phyloP scores from a whole-genome alignment of 2,797 vertebrate genomes.

The Champsocephalus esox region DNA sequence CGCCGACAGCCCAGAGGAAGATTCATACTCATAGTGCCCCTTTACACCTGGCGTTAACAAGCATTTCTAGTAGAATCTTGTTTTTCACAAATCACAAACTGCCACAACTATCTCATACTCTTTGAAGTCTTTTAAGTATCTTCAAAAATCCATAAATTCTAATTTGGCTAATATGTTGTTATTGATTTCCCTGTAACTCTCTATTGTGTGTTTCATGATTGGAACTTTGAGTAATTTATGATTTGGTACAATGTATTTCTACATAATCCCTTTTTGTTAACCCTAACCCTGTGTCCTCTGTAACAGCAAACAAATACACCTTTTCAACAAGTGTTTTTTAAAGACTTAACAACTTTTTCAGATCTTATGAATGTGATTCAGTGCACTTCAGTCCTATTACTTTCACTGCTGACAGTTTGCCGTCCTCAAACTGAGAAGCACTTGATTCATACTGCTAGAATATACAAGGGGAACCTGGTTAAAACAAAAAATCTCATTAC shows the following conservation, averaged over 20 bases:
- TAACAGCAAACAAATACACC: not conserved
- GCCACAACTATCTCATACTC: not conserved
- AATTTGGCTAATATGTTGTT: not conserved
- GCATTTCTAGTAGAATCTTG: not conserved
- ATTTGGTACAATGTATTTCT: not conserved
- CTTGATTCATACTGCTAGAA: not conserved
- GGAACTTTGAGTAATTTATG: not conserved
- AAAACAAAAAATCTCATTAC: not conserved
- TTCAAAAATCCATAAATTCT: not conserved
- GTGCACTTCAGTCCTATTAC: not conserved
- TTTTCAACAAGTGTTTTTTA: not conserved
- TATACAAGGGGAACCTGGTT: not conserved
- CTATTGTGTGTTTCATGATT: not conserved
- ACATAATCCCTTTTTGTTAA: not conserved
- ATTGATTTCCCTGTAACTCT: not conserved
- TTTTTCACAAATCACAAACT: not conserved
- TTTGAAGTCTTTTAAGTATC: not conserved
- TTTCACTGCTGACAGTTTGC: not conserved
- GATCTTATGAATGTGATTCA: not conserved
- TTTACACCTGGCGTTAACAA: constrained; percentile 53
- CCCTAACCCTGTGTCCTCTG: rapidly evolving
- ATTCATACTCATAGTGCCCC: constrained; percentile 62
- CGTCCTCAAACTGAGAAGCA: not conserved
- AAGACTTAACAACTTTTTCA: not conserved
- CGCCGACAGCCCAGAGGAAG: constrained; percentile 45